Base-by-base conservation (phyloP, 2,888 invertebrate genomes). In the Himalopsyche tibetana region DNA sequence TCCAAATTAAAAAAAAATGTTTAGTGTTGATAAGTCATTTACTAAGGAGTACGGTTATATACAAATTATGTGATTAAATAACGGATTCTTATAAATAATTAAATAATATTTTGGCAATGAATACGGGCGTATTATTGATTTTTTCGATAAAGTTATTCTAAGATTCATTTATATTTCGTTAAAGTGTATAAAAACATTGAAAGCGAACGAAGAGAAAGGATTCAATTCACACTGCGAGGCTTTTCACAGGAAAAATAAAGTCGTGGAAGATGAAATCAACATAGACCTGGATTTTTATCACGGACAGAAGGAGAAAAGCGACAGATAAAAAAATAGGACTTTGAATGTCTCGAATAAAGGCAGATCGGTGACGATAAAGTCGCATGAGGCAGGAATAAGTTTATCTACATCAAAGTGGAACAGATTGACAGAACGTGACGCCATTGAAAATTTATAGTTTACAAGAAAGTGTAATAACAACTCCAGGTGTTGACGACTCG, bases 361-460 rank as follows among this genome's bases (percentile, higher is more conserved):
- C 28, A 74, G 74, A 74, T 74, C 28, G 74, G 74, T 5, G 36
- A 38, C 28, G 38, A 74, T 74, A 74, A 74, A 36, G 38, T 74
- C 74, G 28, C 28, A 15, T 36, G 74, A 74, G 36, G 63, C 63
- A 63, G 19, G 36, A 74, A 74, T 74, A 74, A 74, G 74, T 36
- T 74, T 74, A 74, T 74, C 74, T 74, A 36, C 74, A 74, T 74
- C 74, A 74, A 74, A 74, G 74, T 74, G 74, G 74, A 74, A 74
- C 74, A 74, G 74, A 74, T 74, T 74, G 74, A 74, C 12, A 74
- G 74, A 36, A 74, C 74, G 74, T 74, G 74, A 74, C 74, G 74
- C 36, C 74, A 74, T 74, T 74, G 74, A 38, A 74, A 74, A 74
- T 74, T 74, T 74, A 74, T 38, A 74, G 74, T 74, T 74, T 74